Evolutionary conservation across 2,797 vertebrate species (phyloP).

Genomic region (Silurus lanzhouensis): DNA sequence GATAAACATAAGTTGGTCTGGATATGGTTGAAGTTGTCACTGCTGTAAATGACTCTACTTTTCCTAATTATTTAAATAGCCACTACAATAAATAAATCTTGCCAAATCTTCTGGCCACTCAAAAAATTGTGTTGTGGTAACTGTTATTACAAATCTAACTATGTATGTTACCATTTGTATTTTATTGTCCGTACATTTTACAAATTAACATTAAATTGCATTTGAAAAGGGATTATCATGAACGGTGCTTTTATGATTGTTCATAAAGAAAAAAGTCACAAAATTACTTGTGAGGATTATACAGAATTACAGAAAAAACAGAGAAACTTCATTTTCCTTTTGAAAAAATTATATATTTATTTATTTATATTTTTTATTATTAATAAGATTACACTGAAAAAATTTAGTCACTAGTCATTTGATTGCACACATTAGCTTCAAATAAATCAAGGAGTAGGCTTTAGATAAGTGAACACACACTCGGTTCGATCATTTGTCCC

Average conservation of each 20-base stretch:
- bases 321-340: not conserved
- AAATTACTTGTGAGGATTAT: not conserved
- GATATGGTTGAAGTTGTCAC: too few species aligned
- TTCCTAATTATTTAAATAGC: too few species aligned
- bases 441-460: not conserved
- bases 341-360: not conserved
- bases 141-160: not conserved
- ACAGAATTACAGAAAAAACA: too few species aligned
- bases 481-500: not conserved
- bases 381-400: not conserved
- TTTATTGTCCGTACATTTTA: not conserved
- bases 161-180: not conserved
- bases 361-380: too few species aligned
- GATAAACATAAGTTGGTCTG: too few species aligned
- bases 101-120: not conserved
- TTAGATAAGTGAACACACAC: not conserved
- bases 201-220: not conserved
- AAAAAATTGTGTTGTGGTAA: not conserved
- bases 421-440: not conserved
- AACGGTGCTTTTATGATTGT: not conserved
- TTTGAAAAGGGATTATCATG: not conserved
- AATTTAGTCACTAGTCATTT: not conserved
- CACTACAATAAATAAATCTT: too few species aligned
- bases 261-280: not conserved
- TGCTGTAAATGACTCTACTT: too few species aligned